phyloP scores from a whole-genome alignment of 2,888 invertebrate genomes.

The Acrobasis suavella region DNA sequence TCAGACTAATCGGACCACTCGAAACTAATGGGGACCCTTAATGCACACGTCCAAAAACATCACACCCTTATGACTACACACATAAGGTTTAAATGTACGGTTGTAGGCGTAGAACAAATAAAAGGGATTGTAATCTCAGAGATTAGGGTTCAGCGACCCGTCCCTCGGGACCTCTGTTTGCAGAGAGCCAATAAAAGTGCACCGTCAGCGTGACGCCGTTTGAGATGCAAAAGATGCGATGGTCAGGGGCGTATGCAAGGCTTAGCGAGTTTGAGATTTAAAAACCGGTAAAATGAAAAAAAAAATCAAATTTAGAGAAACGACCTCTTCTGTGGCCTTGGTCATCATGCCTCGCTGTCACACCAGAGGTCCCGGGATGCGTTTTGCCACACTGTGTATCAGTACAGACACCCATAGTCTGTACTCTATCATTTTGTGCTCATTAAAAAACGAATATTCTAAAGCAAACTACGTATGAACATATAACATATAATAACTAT shows the following conservation, averaged over 20 bases:
- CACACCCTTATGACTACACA: not conserved
- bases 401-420: too few relatives aligned
- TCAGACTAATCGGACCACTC: conserved; percentile 53
- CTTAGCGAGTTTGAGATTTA: too few relatives aligned
- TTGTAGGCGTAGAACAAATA: conserved; percentile 40
- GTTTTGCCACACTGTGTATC: too few relatives aligned
- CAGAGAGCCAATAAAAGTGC: conserved; percentile 21
- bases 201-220: conserved; percentile 19
- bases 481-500: too few relatives aligned
- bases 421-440: too few relatives aligned
- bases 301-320: too few relatives aligned
- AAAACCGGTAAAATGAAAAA: too few relatives aligned
- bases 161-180: conserved; percentile 26
- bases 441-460: too few relatives aligned
- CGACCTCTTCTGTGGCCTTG: too few relatives aligned
- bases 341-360: too few relatives aligned
- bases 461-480: too few relatives aligned
- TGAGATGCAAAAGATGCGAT: conserved; percentile 15
- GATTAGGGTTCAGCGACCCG: conserved; percentile 40
- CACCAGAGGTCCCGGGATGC: too few relatives aligned
- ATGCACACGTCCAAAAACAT: conserved; percentile 38
- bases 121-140: conserved; percentile 56
- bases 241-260: not conserved
- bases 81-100: not conserved
- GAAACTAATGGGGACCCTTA: conserved; percentile 57